Evolutionary conservation across 2,888 invertebrate genomes (phyloP).

Genomic region (Pachycephus smyrnensis): DNA sequence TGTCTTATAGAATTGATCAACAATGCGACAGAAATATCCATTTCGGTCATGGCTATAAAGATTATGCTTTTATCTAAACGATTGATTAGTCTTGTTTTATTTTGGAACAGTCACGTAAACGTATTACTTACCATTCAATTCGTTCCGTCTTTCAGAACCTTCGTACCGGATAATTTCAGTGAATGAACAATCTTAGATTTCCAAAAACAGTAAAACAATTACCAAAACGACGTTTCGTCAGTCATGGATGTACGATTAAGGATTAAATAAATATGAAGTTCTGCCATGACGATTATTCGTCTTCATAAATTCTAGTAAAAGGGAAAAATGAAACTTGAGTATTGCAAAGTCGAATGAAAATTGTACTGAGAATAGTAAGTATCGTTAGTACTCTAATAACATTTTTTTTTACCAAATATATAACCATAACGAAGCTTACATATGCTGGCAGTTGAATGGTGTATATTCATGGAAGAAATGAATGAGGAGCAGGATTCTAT

Average conservation of each 20-base stretch:
- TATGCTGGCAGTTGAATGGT: not conserved
- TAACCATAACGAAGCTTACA: not conserved
- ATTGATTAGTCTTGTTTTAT: not conserved
- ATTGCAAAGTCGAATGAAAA: not conserved
- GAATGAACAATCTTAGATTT: not conserved
- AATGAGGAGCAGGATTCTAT: not conserved
- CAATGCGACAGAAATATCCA: not conserved
- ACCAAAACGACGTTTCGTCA: not conserved
- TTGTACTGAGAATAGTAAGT: no score
- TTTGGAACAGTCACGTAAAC: not conserved
- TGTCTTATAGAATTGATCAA: not conserved
- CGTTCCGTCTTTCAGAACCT: not conserved
- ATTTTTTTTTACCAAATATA: not conserved
- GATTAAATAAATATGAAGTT: not conserved
- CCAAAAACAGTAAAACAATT: not conserved
- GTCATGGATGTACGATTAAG: not conserved
- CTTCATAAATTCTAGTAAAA: not conserved
- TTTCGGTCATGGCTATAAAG: not conserved
- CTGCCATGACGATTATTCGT: not conserved
- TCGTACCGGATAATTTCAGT: not conserved
- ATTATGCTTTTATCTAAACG: not conserved
- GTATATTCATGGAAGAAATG: not conserved
- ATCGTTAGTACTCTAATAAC: not conserved
- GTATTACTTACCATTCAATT: not conserved
- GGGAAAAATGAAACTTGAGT: not conserved